These are phyloP conservation scores for Malthinus seriepunctatus DNA, from an alignment of 2,888 invertebrate species.

Conservation along the genomic window DNA sequence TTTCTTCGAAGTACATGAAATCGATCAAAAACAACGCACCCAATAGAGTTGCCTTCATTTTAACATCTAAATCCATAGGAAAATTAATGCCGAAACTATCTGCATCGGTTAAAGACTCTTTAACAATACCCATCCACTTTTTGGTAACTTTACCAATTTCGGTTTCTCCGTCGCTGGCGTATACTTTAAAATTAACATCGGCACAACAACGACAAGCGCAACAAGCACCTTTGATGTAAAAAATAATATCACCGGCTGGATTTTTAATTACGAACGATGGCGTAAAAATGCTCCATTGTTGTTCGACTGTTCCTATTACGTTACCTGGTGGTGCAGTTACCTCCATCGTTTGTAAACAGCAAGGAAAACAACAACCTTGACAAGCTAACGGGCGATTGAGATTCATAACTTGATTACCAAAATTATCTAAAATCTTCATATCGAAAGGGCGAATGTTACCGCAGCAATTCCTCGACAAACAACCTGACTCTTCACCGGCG, in stretches of 20 bases:
- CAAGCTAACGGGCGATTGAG: constrained; percentile 76
- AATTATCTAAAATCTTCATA: constrained; percentile 77
- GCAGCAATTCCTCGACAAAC: constrained; percentile 76
- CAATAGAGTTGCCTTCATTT: constrained; percentile 72
- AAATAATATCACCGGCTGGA: constrained; percentile 68
- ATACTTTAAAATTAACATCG: constrained; percentile 76
- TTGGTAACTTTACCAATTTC: constrained; percentile 80
- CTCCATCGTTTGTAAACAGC: constrained; percentile 73
- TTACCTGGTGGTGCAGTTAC: constrained; percentile 70
- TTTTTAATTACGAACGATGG: constrained; percentile 72
- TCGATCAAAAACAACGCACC: constrained; percentile 74
- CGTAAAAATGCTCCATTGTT: constrained; percentile 69
- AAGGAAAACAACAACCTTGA: constrained; percentile 76
- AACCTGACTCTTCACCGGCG: constrained; percentile 78
- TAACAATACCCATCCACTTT: constrained; percentile 77
- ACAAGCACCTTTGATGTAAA: constrained; percentile 79
- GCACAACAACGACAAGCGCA: constrained; percentile 75
- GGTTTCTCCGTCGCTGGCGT: constrained; percentile 68
- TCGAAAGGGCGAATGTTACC: constrained; percentile 78
- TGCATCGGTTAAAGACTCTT: constrained; percentile 78
- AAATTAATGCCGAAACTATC: constrained; percentile 84
- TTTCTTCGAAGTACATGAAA: constrained; percentile 24
- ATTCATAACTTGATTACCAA: constrained; percentile 77
- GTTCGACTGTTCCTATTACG: constrained; percentile 66
- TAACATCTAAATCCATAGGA: constrained; percentile 77